Conservation (phyloP, 2,797 vertebrate genomes). For the Falco novaeseelandiae region DNA sequence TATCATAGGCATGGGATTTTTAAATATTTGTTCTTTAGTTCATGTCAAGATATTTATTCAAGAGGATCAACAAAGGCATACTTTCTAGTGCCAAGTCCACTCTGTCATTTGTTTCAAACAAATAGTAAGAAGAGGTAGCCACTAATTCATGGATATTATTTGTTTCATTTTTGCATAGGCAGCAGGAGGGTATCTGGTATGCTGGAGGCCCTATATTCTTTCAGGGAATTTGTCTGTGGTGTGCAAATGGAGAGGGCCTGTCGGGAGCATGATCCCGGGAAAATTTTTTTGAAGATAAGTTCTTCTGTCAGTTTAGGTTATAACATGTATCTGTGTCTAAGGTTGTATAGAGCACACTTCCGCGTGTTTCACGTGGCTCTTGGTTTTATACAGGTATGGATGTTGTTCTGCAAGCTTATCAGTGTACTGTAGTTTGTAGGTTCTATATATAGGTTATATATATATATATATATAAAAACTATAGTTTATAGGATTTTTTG, state of each 20-base stretch:
- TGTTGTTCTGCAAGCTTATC: neutral
- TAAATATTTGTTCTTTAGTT: neutral
- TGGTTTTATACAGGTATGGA: neutral
- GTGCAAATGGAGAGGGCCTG: neutral
- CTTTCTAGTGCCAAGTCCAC: neutral
- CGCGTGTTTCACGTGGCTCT: neutral
- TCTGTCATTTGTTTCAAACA: neutral
- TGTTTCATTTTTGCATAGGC: neutral
- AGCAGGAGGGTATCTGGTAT: neutral
- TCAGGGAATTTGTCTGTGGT: neutral
- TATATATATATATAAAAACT: too few species aligned
- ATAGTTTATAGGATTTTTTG: neutral
- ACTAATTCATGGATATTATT: neutral
- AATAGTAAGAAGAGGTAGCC: neutral
- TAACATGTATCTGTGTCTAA: neutral
- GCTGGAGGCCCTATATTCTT: neutral
- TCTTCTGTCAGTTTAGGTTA: neutral
- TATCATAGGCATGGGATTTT: neutral
- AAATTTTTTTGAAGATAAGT: neutral
- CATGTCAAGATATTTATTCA: neutral
- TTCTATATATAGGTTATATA: neutral
- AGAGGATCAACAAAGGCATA: neutral
- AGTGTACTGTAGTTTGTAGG: neutral
- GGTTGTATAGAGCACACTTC: neutral
- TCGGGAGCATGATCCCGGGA: neutral